Percentiles rank a stretch among this genome's conserved stretches.
These are phyloP conservation scores for Galeopterus variegatus DNA, from an alignment of 2,113 vertebrate genomes.

Conservation along the genomic window DNA sequence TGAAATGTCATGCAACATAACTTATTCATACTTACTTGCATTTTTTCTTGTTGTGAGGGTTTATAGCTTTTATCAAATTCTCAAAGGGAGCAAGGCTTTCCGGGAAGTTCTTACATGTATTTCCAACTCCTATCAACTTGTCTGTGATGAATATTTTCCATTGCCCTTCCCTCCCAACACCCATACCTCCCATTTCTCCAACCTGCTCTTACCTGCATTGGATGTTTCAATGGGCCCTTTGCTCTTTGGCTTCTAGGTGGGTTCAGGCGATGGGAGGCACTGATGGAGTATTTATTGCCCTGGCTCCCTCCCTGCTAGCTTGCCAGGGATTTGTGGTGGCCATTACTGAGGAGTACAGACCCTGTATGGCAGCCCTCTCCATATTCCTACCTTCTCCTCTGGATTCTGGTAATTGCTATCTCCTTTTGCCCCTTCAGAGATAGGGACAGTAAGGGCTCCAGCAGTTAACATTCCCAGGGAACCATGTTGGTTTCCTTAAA, in stretches of 20 bases:
- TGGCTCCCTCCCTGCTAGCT: neutral
- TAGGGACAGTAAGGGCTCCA: neutral
- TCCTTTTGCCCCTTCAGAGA: neutral
- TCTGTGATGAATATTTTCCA: slow-evolving; percentile 30
- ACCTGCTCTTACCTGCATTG: neutral
- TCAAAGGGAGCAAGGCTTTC: neutral
- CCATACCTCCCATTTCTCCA: neutral
- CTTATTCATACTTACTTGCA: slow-evolving; percentile 45
- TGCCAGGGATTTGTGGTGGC: neutral
- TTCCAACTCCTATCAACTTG: neutral
- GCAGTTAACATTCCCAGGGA: neutral
- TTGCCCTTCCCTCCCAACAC: neutral
- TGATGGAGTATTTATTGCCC: neutral
- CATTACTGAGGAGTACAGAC: neutral
- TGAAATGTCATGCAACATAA: slow-evolving; percentile 58
- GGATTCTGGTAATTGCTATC: neutral
- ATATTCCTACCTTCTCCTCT: neutral
- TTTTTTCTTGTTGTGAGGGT: slow-evolving; percentile 16
- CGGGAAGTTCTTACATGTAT: neutral
- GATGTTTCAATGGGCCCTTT: neutral
- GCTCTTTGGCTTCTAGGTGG: neutral
- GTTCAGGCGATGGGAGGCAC: neutral
- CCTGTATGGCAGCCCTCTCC: neutral
- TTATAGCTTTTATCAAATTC: slow-evolving; percentile 46
- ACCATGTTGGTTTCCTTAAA: slow-evolving; percentile 36